Evolutionary conservation across 1,140 invertebrate species (phyloP).

Genomic region (Drepana arcuata): DNA sequence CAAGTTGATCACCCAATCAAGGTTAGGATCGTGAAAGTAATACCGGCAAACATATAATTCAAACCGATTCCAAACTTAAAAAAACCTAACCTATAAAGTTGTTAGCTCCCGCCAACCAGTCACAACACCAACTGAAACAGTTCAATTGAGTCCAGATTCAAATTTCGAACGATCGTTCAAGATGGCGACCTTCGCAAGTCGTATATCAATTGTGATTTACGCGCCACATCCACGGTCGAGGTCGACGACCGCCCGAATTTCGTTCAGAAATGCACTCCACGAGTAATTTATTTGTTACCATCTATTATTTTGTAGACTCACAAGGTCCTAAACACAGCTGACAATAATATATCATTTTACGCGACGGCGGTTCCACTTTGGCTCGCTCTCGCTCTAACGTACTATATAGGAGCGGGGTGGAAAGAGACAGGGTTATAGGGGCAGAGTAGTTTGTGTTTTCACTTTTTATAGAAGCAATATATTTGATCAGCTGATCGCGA

Average conservation of each 20-base stretch:
- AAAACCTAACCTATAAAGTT: conserved; percentile 20
- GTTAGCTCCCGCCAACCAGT: conserved; percentile 39
- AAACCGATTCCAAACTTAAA: too few species aligned
- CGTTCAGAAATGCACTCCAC: conserved; percentile 66
- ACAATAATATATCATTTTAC: conserved; percentile 72
- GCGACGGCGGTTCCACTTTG: conserved; percentile 42
- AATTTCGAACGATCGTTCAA: conserved; percentile 61
- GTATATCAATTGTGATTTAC: conserved; percentile 67
- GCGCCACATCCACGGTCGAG: conserved; percentile 63
- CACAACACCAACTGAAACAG: conserved; percentile 40
- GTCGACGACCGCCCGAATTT: conserved; percentile 68
- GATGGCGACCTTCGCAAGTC: conserved; percentile 65
- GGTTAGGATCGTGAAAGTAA: too few species aligned
- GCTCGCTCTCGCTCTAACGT: conserved; percentile 31
- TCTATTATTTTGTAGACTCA: conserved; percentile 71
- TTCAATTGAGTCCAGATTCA: conserved; percentile 51
- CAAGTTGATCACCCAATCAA: too few species aligned
- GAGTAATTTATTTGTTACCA: conserved; percentile 70
- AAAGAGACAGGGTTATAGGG: conserved; percentile 35
- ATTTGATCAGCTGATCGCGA: conserved; percentile 70
- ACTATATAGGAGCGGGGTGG: conserved; percentile 4
- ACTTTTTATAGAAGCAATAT: conserved; percentile 72
- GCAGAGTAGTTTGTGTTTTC: conserved; percentile 65
- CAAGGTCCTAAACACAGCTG: conserved; percentile 70
- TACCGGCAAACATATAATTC: too few species aligned